phyloP scores from a whole-genome alignment of 2,797 vertebrate species.

The Furcifer pardalis region DNA sequence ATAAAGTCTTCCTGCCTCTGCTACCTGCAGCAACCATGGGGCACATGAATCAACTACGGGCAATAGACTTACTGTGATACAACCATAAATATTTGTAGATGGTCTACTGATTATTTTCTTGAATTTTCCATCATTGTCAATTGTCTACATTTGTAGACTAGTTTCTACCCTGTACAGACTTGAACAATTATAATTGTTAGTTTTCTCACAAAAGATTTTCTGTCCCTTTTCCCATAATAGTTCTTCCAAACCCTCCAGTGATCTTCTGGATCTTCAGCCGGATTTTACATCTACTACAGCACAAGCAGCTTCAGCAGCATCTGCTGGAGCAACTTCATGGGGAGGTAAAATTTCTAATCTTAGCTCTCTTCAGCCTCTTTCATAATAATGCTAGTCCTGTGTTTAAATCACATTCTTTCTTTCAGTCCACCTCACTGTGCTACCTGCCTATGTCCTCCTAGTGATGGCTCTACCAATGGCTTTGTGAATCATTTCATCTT shows the following conservation, averaged over 20 bases:
- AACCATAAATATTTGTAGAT: background rate
- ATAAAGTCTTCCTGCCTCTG: background rate
- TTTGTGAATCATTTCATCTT: background rate
- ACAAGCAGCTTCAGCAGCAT: constrained; percentile 79
- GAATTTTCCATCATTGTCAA: background rate
- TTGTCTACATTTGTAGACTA: background rate
- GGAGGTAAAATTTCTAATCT: constrained; percentile 83
- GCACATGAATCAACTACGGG: background rate
- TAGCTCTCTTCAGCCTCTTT: background rate
- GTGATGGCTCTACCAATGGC: background rate
- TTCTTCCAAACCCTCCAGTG: constrained; percentile 84
- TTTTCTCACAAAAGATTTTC: constrained; percentile 2
- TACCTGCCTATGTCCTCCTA: background rate
- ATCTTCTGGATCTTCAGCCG: constrained; percentile 94
- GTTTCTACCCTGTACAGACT: background rate
- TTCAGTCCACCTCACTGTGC: background rate
- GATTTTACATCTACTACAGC: constrained; percentile 83
- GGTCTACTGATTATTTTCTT: background rate
- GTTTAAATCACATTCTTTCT: no score
- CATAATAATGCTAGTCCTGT: background rate
- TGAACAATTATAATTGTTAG: background rate
- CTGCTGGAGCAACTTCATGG: constrained; percentile 85
- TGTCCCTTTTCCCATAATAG: constrained; percentile 70
- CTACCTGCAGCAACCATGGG: background rate
- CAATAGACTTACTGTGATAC: background rate